A percentile compares a stretch with the other conserved stretches of the same genome.
Conservation (phyloP, 2,113 vertebrate genomes). For the Bettongia penicillata region DNA sequence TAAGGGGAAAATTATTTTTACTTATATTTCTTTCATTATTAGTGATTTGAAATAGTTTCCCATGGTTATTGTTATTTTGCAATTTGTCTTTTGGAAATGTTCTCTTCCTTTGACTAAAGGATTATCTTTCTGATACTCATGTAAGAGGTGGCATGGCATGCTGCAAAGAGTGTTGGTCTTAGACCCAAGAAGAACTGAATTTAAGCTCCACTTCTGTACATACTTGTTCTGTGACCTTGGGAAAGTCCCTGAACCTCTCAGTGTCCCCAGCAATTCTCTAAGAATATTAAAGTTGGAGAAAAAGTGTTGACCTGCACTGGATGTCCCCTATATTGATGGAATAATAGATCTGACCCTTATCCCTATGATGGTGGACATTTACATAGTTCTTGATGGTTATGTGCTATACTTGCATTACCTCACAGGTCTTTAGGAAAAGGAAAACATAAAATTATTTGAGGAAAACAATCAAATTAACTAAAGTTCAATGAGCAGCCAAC, state of each 20-base stretch:
- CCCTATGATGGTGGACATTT: not conserved
- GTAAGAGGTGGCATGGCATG: not conserved
- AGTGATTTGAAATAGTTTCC: not conserved
- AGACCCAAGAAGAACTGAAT: not conserved
- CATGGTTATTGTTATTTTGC: not conserved
- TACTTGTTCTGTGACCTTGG: not conserved
- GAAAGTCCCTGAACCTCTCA: not conserved
- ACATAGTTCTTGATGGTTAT: not conserved
- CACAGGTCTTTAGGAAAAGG: not conserved
- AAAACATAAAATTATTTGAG: not conserved
- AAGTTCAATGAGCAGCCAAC: not conserved
- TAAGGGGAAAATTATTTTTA: not conserved
- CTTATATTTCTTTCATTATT: not conserved
- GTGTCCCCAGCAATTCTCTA: not conserved
- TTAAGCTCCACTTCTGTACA: not conserved
- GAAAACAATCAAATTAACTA: not conserved
- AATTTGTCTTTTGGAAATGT: not conserved
- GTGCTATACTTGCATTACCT: not conserved
- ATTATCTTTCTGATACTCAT: not conserved
- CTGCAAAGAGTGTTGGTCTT: not conserved
- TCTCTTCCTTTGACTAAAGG: not conserved
- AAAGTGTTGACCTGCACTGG: not conserved
- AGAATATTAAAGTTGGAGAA: not conserved
- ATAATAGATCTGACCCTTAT: not conserved
- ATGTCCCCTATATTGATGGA: not conserved